Base-by-base conservation (phyloP, 2,888 invertebrate genomes). In the Phaonia tiefii region DNA sequence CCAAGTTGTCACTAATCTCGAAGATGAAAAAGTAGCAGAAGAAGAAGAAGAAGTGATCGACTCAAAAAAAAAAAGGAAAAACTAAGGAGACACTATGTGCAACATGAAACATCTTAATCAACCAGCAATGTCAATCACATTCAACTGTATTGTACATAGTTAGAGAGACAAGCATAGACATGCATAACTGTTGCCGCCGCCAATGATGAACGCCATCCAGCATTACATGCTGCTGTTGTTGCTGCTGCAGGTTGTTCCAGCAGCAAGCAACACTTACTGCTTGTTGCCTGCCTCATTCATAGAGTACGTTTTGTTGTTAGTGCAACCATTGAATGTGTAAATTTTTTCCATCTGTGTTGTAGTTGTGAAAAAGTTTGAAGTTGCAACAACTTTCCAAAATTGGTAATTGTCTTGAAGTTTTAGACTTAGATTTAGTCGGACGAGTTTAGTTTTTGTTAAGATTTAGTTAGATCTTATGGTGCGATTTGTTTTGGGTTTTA, bases 381-480 rank as follows among this genome's bases (percentile, higher is more conserved):
- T 70, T 75, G 65, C 66, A 77, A 44, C 81, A 75, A 75, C 81
- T 78, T 78, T 81, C 81, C 81, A 75, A 78, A 81, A 72, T 69
- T 78, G 75, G 81, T 75, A 72, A 49, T 63, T 66, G 46, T 31
- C 31, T 31, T 8, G 31, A 31, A 31, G 31, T 8, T 31, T 31
- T 31, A 31, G 31, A 31, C 31, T 31, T 31, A 31, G 22, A 22
- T 17, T 37, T 67, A 37, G 67, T 13, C 20, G 20, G 17, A 7
- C 20, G 20, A 20, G 17, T 20, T 51, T 2, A 20, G 7, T 51
- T 10, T 51, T n/a, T n/a, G n/a, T n/a, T 20, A 31, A 8, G 31
- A 3, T 31, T 31, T 31, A 31, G 31, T 31, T 31, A 8, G 8
- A 31, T 31, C 3, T 31, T 31, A 22, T 20, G 13, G 63, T 63